These are phyloP conservation scores for Torymus texanus DNA, from an alignment of 2,888 invertebrate species.

Conservation along the genomic window DNA sequence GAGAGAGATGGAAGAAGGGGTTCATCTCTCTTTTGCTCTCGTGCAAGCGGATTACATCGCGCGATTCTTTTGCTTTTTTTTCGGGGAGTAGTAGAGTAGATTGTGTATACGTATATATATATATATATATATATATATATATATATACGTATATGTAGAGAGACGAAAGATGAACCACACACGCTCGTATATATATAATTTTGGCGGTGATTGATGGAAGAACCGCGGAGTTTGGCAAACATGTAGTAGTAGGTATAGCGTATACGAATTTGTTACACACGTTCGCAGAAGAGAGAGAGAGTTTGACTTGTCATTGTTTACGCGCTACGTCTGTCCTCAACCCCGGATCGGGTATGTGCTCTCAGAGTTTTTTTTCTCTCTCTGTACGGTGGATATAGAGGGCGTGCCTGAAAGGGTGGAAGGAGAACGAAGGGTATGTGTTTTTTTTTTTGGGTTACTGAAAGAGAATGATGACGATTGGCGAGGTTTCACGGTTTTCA, in stretches of 20 bases:
- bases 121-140: no score
- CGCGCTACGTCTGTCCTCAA: background rate
- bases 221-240: conserved; percentile 5
- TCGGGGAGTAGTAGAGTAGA: background rate
- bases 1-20: conserved; percentile 65
- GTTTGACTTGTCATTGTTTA: conserved; percentile 27
- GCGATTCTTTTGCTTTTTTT: background rate
- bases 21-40: conserved; percentile 53
- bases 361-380: background rate
- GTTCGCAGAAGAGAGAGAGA: no score
- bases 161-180: no score
- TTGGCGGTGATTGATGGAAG: conserved; percentile 41
- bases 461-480: conserved; percentile 9
- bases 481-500: conserved; percentile 34
- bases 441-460: background rate
- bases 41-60: no score
- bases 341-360: background rate
- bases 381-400: background rate
- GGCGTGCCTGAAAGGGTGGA: conserved; percentile 29
- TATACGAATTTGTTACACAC: no score
- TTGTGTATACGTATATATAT: no score
- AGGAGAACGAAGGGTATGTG: background rate
- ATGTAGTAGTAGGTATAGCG: background rate
- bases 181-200: background rate
- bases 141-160: no score